Conservation (phyloP, 2,888 invertebrate species). For the Andrena hattorfiana region DNA sequence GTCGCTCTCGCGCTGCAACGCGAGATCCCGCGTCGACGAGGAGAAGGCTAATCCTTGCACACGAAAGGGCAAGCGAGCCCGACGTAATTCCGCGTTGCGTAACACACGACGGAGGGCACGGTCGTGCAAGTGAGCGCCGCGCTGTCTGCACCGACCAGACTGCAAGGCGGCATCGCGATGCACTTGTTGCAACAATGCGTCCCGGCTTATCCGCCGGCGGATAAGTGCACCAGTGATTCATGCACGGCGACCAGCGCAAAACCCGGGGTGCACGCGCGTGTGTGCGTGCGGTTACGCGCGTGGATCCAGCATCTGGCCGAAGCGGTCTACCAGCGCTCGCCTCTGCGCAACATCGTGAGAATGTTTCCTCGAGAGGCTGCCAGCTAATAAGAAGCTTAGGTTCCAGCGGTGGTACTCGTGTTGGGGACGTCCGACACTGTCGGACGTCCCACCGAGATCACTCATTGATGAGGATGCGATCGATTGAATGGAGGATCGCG, state of each 20-base stretch:
- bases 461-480: slow-evolving; percentile 4
- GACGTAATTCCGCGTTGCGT: slow-evolving; percentile 57
- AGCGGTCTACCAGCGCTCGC: background rate
- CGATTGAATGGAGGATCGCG: slow-evolving; percentile 1
- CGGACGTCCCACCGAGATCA: background rate
- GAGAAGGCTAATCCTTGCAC: slow-evolving; percentile 6
- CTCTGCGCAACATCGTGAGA: slow-evolving; percentile 43
- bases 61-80: slow-evolving; percentile 40
- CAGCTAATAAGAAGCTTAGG: slow-evolving; percentile 8
- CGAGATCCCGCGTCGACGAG: slow-evolving; percentile 12
- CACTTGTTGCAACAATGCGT: slow-evolving; percentile 79
- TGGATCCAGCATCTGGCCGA: slow-evolving; percentile 41
- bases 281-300: slow-evolving; percentile 24
- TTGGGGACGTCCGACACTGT: too few species aligned
- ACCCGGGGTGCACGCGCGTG: slow-evolving; percentile 22
- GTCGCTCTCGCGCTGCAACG: background rate
- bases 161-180: slow-evolving; percentile 76
- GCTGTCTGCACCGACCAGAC: slow-evolving; percentile 83
- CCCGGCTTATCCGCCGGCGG: slow-evolving; percentile 61
- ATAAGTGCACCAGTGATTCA: slow-evolving; percentile 64
- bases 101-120: slow-evolving; percentile 43
- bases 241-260: slow-evolving; percentile 35
- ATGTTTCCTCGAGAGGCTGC: slow-evolving; percentile 20
- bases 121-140: slow-evolving; percentile 74
- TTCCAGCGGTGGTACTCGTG: too few species aligned